phyloP scores from a whole-genome alignment of 2,888 invertebrate species.

The Apamea anceps region DNA sequence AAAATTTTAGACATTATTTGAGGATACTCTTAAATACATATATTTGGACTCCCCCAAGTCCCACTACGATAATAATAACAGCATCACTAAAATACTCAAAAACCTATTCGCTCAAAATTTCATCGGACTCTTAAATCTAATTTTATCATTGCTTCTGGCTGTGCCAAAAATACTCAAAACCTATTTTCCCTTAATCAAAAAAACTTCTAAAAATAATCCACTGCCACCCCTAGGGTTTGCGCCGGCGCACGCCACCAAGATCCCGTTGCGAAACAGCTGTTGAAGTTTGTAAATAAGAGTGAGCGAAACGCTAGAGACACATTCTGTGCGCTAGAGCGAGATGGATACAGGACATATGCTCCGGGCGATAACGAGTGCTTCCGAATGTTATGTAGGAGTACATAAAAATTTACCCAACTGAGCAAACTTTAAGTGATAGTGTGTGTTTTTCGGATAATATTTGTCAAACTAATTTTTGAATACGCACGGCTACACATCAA shows the following conservation, averaged over 20 bases:
- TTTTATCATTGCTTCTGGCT: neutral
- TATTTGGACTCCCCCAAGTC: neutral
- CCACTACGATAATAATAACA: too few relatives aligned
- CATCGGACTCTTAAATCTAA: neutral
- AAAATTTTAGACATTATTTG: neutral
- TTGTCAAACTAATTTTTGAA: conserved; percentile 37
- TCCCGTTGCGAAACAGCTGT: conserved; percentile 88
- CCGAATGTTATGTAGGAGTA: conserved; percentile 41
- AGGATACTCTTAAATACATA: neutral
- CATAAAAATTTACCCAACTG: conserved; percentile 57
- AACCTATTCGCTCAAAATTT: neutral
- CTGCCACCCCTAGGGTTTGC: conserved; percentile 69
- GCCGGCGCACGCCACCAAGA: conserved; percentile 75
- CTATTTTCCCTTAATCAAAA: conserved; percentile 4
- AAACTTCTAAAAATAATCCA: conserved; percentile 13
- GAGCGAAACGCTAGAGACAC: conserved; percentile 66
- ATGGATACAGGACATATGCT: conserved; percentile 58
- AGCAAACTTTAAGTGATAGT: conserved; percentile 42
- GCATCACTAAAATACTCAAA: neutral
- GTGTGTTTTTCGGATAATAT: conserved; percentile 46
- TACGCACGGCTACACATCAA: too few relatives aligned
- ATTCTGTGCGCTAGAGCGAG: conserved; percentile 50
- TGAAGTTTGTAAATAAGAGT: conserved; percentile 73
- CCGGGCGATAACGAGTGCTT: conserved; percentile 45
- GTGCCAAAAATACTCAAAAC: conserved; percentile 7